A percentile compares a stretch with the other conserved stretches of the same genome.
phyloP scores from a whole-genome alignment of 2,113 vertebrate species.

The Dermatemys mawii region DNA sequence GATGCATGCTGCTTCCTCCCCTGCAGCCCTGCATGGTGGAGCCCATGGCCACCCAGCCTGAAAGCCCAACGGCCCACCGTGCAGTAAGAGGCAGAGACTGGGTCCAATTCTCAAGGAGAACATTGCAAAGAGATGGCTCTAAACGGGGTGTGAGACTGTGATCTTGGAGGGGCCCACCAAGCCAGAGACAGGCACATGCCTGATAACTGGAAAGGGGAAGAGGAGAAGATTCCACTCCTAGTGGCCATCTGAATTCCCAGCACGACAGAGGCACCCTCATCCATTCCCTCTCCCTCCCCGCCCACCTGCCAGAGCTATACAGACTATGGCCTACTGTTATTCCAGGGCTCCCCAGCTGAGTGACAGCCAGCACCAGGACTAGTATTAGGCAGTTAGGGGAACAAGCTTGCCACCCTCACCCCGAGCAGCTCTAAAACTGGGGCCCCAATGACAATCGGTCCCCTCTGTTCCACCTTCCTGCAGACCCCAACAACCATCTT shows the following conservation, averaged over 20 bases:
- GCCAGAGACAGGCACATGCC: neutral
- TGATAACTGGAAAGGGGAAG: neutral
- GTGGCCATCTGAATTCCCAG: neutral
- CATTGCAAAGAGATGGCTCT: neutral
- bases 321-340: neutral
- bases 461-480: neutral
- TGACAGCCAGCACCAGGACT: neutral
- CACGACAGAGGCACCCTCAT: neutral
- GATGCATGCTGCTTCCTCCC: too few species aligned
- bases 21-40: neutral
- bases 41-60: neutral
- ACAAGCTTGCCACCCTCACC: neutral
- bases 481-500: neutral
- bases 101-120: neutral
- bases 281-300: neutral
- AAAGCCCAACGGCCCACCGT: neutral
- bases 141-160: neutral
- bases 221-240: neutral
- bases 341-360: neutral
- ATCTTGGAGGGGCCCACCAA: neutral
- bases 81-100: neutral
- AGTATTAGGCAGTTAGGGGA: neutral
- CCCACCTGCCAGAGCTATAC: neutral
- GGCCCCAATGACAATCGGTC: neutral
- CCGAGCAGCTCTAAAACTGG: neutral